Percentiles rank a stretch among this genome's conserved stretches.
Evolutionary conservation across 2,113 vertebrate genomes (phyloP).

Genomic region (Sminthopsis crassicaudata): DNA sequence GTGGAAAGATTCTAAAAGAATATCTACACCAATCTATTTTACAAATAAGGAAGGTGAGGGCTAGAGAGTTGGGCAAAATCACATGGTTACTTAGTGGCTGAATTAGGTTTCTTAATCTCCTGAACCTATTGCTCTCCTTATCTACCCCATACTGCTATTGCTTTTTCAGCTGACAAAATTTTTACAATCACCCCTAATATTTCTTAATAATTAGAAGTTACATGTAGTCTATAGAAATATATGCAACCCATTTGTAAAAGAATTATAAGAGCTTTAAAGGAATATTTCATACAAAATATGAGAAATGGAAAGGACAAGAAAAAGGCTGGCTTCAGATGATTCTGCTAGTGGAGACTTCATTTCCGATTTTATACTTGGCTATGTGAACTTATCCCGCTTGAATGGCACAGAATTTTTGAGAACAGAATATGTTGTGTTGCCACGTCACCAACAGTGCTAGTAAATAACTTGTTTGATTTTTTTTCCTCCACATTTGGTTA

Average conservation of each 20-base stretch:
- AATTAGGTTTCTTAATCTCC: not conserved
- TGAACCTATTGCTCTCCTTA: not conserved
- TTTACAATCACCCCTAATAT: not conserved
- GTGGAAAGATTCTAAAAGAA: not conserved
- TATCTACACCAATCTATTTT: not conserved
- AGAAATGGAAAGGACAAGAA: not conserved
- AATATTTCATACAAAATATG: not conserved
- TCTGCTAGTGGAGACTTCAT: constrained; percentile 24
- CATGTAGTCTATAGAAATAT: constrained; percentile 21
- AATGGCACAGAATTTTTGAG: not conserved
- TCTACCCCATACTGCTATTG: not conserved
- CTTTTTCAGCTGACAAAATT: constrained; percentile 11
- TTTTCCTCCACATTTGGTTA: not conserved
- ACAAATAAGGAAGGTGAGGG: not conserved
- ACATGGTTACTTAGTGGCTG: not conserved
- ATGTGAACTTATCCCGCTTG: constrained; percentile 62
- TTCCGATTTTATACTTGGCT: constrained; percentile 46
- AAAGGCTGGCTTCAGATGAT: constrained; percentile 48
- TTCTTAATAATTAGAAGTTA: not conserved
- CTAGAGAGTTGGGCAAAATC: too few species aligned
- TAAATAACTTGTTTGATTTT: not conserved
- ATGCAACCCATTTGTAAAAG: not conserved
- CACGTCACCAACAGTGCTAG: not conserved
- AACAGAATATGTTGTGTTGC: not conserved
- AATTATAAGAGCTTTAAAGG: not conserved